phyloP scores from a whole-genome alignment of 2,113 vertebrate species.

The Promerops cafer region DNA sequence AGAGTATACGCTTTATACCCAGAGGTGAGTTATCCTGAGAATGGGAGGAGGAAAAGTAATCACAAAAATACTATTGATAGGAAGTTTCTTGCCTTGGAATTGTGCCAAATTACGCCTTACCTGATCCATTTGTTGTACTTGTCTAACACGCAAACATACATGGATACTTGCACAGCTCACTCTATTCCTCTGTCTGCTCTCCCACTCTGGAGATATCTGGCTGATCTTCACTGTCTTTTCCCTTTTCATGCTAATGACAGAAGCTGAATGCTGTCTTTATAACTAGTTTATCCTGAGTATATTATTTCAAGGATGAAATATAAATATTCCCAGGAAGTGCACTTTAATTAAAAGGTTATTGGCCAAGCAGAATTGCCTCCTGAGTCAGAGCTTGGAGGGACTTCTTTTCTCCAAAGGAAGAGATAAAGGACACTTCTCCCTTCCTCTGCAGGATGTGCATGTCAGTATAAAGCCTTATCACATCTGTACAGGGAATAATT shows the following conservation, averaged over 20 bases:
- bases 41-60: background rate
- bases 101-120: background rate
- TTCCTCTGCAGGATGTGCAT: constrained; percentile 11
- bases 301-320: constrained; percentile 15
- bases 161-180: fast-evolving
- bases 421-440: background rate
- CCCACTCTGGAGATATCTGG: background rate
- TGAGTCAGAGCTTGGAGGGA: background rate
- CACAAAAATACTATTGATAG: background rate
- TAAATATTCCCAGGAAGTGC: constrained; percentile 23
- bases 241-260: background rate
- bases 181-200: background rate
- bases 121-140: background rate
- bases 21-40: background rate
- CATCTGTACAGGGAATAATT: background rate
- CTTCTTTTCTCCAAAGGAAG: background rate
- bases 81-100: background rate
- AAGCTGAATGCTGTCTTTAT: background rate
- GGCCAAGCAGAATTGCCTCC: constrained; percentile 19
- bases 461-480: background rate
- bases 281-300: background rate
- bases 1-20: background rate
- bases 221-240: background rate
- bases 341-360: constrained; percentile 26
- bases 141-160: background rate